phyloP scores from a whole-genome alignment of 2,113 vertebrate species.

The Calidris pugnax region DNA sequence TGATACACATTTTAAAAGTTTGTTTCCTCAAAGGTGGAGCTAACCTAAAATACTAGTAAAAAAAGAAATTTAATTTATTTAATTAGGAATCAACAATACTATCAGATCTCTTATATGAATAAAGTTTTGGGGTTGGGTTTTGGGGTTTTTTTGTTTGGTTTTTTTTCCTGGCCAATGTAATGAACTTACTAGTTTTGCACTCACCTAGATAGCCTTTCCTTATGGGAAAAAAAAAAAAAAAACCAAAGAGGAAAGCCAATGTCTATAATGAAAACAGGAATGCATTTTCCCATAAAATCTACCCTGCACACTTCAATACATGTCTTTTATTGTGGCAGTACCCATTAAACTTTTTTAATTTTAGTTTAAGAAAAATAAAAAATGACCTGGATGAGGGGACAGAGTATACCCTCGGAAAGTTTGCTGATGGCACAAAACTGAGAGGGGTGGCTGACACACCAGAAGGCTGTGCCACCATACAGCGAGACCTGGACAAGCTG shows the following conservation, averaged over 20 bases:
- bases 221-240: background rate
- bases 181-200: background rate
- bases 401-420: background rate
- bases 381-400: background rate
- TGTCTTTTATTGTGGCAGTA: background rate
- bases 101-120: background rate
- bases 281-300: background rate
- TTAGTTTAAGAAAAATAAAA: background rate
- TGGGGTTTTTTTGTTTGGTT: accelerated
- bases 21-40: background rate
- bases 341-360: background rate
- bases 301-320: background rate
- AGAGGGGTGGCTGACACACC: background rate
- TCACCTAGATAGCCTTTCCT: background rate
- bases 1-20: background rate
- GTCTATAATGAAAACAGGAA: background rate
- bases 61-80: background rate
- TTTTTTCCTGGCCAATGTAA: background rate
- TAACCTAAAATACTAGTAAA: background rate
- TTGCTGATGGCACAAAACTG: background rate
- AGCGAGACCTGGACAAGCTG: background rate
- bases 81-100: background rate
- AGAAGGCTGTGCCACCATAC: background rate
- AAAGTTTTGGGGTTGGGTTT: background rate
- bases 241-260: background rate